Base-by-base conservation (phyloP, 2,797 vertebrate species). In the Chaenodraco wilsoni region DNA sequence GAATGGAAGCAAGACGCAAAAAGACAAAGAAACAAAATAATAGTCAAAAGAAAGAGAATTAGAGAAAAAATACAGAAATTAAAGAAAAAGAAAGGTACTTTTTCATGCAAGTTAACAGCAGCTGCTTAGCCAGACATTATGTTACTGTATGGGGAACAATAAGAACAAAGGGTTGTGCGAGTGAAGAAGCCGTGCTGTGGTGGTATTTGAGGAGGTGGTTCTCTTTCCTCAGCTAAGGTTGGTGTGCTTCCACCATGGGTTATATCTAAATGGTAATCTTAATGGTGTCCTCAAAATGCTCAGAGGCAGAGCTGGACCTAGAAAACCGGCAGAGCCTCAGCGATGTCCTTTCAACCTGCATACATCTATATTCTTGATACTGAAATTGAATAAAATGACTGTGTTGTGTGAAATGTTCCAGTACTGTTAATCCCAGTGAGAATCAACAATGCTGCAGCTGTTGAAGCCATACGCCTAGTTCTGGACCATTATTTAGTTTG, bases 181-280 rank as follows among this genome's bases (percentile, higher is more conserved):
- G 3, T 17, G 21, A 7, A 1, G 10, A 13, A 43, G 69, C 51
- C 0, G 4, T 1, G 45, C 58, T 15, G 52, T 41, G 52, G 2
- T 57, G 45, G 27, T 46, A 44, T 57, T 9, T 27, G 5, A 60
- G 52, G 43, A 67, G 73, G 17, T 4, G 37, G 11, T 7, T 54
- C 23, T 48, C 14, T 17, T 0, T n/a, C 40, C 64, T 59, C 21
- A 27, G 49, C 72, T 1, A 2, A 74, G 60, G 48, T 1, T 23
- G 61, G 31, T 3, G 37, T 3, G 40, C 50, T 65, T 45, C 61
- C 48, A 46, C 70, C 55, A 17, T n/a, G 8, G 9, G 4, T 14
- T 14, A 10, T 74, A 85, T 85, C 83, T 79, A 79, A 85, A 85
- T 74, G 40, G 16, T 62, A 31, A 82, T 79, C 83, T 79, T 74